phyloP scores from a whole-genome alignment of 2,888 invertebrate genomes.

The Leucozona laternaria region DNA sequence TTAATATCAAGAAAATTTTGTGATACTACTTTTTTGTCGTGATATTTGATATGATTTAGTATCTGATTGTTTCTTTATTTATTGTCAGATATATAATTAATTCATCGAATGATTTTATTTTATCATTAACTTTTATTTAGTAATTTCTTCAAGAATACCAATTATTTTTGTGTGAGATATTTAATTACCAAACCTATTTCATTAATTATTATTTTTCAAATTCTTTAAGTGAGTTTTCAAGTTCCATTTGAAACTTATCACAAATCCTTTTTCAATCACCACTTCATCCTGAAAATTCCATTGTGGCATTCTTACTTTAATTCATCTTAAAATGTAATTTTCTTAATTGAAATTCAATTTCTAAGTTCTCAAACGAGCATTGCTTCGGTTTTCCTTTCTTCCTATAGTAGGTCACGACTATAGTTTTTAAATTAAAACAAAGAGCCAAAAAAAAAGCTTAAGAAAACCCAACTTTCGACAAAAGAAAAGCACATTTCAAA shows the following conservation, averaged over 20 bases:
- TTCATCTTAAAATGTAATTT: slow-evolving; percentile 38
- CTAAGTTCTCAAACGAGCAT: slow-evolving; percentile 23
- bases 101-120: too few relatives aligned
- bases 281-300: neutral
- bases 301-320: neutral
- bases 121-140: too few relatives aligned
- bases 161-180: too few relatives aligned
- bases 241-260: neutral
- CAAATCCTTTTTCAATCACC: neutral
- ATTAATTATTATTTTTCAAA: too few relatives aligned
- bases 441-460: neutral
- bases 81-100: too few relatives aligned
- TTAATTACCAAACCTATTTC: too few relatives aligned
- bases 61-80: too few relatives aligned
- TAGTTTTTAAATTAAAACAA: slow-evolving; percentile 21
- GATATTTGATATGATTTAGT: too few relatives aligned
- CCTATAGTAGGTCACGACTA: slow-evolving; percentile 39
- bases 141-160: too few relatives aligned
- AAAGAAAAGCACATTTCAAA: slow-evolving; percentile 20
- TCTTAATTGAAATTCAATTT: slow-evolving; percentile 57
- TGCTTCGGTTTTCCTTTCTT: slow-evolving; percentile 25
- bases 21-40: too few relatives aligned
- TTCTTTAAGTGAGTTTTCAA: neutral
- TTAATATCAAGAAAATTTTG: too few relatives aligned
- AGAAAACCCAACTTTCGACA: slow-evolving; percentile 9